Evolutionary conservation across 2,113 vertebrate species (phyloP).

Genomic region (Notothenia rossii): DNA sequence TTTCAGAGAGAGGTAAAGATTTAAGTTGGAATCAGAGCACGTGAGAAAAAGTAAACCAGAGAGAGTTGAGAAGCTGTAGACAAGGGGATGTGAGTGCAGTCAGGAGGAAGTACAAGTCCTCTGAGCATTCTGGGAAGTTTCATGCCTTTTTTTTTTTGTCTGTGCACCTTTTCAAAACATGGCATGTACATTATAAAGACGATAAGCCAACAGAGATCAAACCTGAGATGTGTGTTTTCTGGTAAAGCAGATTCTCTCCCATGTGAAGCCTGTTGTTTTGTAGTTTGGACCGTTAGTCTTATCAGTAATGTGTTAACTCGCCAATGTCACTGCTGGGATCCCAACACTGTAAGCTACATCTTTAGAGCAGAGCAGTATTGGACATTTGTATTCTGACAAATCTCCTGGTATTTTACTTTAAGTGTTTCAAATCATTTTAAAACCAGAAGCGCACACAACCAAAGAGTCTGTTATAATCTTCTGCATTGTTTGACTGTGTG

Average conservation of each 20-base stretch:
- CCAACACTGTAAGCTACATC: not conserved
- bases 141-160: slow-evolving; percentile 25
- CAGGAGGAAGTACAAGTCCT: slow-evolving; percentile 45
- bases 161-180: slow-evolving; percentile 50
- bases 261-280: slow-evolving; percentile 12
- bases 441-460: not conserved
- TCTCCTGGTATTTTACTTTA: not conserved
- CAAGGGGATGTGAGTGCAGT: slow-evolving; percentile 24
- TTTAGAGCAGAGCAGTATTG: not conserved
- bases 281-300: slow-evolving; percentile 11
- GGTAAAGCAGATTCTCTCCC: slow-evolving; percentile 35
- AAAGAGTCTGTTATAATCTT: not conserved
- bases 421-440: not conserved
- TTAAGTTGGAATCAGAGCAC: slow-evolving; percentile 29
- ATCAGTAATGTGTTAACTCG: not conserved
- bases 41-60: slow-evolving; percentile 29
- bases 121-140: slow-evolving; percentile 59
- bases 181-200: slow-evolving; percentile 44
- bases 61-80: slow-evolving; percentile 43
- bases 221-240: slow-evolving; percentile 57
- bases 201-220: slow-evolving; percentile 61
- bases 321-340: not conserved
- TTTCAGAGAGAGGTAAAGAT: slow-evolving; percentile 25
- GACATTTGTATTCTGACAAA: not conserved
- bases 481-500: too few relatives aligned